Base-by-base conservation (phyloP, 2,797 vertebrate species). In the Micromesistius poutassou region DNA sequence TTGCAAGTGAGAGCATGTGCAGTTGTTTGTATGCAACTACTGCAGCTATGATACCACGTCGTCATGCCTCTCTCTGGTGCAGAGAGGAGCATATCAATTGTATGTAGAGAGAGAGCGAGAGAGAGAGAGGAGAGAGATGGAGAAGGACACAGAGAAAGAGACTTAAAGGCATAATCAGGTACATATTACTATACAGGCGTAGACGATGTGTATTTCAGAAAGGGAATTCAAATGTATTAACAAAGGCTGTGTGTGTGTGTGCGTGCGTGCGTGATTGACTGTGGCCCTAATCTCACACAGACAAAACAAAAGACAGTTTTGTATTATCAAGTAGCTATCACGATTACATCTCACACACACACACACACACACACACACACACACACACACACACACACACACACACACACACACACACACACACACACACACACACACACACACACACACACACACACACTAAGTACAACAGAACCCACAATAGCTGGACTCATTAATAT, bases 11-110 rank as follows among this genome's bases (percentile, higher is more conserved):
- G 33, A 33, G 33, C 2, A 5, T 33, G 36, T 36, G 35, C 8
- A 8, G 36, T 0, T 38, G 6, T 38, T 38, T 10, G 36, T 38
- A 9, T 38, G 36, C 36, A 38, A 38, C 36, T 38, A 38, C 36
- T 38, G 36, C 36, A 38, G 36, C 16, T 77, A 19, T 70, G 22
- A 78, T 42, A 77, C 71, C 78, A 76, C 66, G 42, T 31, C 30
- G n/a, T 28, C 35, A 68, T 70, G n/a, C 72, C 76, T 46, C 76
- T 82, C 74, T 46, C 76, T 82, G 66, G 76, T 77, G 46, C 31
- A 73, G 28, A 35, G 73, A 38, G 30, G 77, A 79, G 79, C 19
- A 12, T 13, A 36, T 74, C 79, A 72, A 77, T 46, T 14, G 74
- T 80, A 62, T 10, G 8, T 77, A 79, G 77, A 71, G 50, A 30